Base-by-base conservation (phyloP, 1,140 invertebrate species). In the Danaus plexippus region DNA sequence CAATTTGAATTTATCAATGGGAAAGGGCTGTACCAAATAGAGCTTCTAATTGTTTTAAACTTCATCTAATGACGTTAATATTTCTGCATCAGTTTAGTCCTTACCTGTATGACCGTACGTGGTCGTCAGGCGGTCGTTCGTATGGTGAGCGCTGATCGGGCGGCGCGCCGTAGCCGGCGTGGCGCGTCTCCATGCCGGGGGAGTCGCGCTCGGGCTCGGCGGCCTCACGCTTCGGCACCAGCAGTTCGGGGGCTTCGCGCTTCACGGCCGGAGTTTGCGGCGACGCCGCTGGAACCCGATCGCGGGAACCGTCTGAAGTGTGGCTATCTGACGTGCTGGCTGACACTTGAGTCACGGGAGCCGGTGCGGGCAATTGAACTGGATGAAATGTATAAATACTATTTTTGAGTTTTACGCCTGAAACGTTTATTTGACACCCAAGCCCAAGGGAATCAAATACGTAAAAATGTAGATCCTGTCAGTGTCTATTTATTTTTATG, bases 201-300 rank as follows among this genome's bases (percentile, higher is more conserved):
- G 92, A 94, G 79, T 94, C 93, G 41, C 91, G 91, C 59, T 92
- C 89, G 61, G 92, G 76, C 57, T 92, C 78, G 71, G 89, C 89
- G 59, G 86, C 83, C 68, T 88, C 85, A 50, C 90, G 88, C 83
- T 93, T 93, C 0, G 91, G 91, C 47, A 92, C 89, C 55, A 93
- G 79, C 59, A 92, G 80, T 52, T 91, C 90, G 72, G 89, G 88
- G 46, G 85, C 80, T 61, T 88, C 85, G 56, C 88, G 73, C 55
- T 87, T 87, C 67, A 85, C 84, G 62, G 81, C 88, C 70, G 90
- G 73, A 89, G 90, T 78, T 74, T 85, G 64, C 83, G 82, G 89
- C 75, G 92, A 91, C 4, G 91, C 88, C 48, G 91, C 90, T 56
- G 89, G 89, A 32, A 89, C 79, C 3, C 71, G 70, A 15, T 74